Evolutionary conservation across 2,113 vertebrate species (phyloP), one percentile per base, ranked within the genome.

Genomic region (Tangachromis dhanisi): DNA sequence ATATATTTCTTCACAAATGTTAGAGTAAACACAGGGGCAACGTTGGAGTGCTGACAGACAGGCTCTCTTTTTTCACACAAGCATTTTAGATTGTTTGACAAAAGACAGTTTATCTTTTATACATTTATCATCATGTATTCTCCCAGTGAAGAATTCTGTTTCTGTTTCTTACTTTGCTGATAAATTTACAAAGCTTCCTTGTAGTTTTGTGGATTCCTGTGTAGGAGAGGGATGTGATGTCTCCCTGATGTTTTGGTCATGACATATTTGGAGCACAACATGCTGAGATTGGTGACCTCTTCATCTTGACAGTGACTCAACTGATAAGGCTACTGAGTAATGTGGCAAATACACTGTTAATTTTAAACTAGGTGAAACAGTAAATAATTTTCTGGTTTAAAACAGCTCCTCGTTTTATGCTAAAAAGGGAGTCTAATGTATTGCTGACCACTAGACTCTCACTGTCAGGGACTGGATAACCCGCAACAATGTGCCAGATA

Each of bases 231-330:
- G 92, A 91, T 94, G 91, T 82, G 88, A 93, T 31, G 84, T 40
- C 78, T 91, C 90, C 91, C 92, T 86, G 76, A 90, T 80, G 93
- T 79, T 90, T 91, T 55, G 80, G 79, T 86, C 11, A 81, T 95
- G 93, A 94, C 93, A 95, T 92, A 95, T 95, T 93, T 95, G 86
- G 93, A 92, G 66, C 94, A 55, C 79, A 86, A 57, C 79, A 90
- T 59, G 93, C 87, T 78, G 57, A 88, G 80, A 92, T 81, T 81
- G 82, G 80, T 93, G 83, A 94, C 88, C 87, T 89, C 71, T 80
- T n/a, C 71, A 80, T 79, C 78, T 49, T 40, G 73, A 68, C 57
- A 91, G 78, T 59, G 40, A 93, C 59, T 86, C 38, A 45, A 82
- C 38, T 80, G 54, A 26, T 80, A 5, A 42, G 21, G 68, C 81